These are phyloP conservation scores for Aramus guarauna DNA, from an alignment of 2,113 vertebrate genomes.

Conservation along the genomic window DNA sequence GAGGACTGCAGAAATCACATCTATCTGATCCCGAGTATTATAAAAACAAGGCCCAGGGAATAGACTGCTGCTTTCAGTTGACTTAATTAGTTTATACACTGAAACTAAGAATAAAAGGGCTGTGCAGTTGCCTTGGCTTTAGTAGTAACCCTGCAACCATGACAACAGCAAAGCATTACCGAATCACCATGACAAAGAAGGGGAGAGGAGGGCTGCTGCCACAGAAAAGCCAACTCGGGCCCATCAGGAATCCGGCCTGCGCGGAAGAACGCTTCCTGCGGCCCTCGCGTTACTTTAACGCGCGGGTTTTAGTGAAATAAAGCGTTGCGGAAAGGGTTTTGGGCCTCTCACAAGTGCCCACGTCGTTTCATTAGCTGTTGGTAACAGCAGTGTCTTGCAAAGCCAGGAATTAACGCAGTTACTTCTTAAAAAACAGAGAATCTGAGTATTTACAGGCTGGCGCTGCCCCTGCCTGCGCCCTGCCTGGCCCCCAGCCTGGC, in stretches of 20 bases:
- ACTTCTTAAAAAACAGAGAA: background rate
- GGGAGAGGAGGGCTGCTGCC: background rate
- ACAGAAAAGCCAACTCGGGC: background rate
- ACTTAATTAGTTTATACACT: slow-evolving; percentile 52
- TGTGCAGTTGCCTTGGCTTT: slow-evolving; percentile 47
- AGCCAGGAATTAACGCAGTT: background rate
- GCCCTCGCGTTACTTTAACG: rapidly evolving
- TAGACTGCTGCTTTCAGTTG: slow-evolving; percentile 20
- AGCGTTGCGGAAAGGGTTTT: background rate
- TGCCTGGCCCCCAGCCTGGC: too few relatives aligned
- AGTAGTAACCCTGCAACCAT: slow-evolving; percentile 59
- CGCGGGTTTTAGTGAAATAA: background rate
- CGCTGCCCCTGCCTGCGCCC: background rate
- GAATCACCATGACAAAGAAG: slow-evolving; percentile 65
- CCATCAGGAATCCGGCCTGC: background rate
- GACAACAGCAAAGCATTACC: slow-evolving; percentile 59
- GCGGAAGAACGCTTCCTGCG: background rate
- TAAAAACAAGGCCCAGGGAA: slow-evolving; percentile 16
- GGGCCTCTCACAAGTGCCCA: rapidly evolving
- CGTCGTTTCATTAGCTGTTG: rapidly evolving
- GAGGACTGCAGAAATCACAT: background rate
- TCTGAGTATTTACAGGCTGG: background rate
- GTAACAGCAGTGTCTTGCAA: background rate
- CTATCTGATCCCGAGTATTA: background rate
- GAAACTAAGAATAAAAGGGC: slow-evolving; percentile 58